These are phyloP conservation scores for Arion vulgaris DNA, from an alignment of 1,140 invertebrate species.

Conservation along the genomic window DNA sequence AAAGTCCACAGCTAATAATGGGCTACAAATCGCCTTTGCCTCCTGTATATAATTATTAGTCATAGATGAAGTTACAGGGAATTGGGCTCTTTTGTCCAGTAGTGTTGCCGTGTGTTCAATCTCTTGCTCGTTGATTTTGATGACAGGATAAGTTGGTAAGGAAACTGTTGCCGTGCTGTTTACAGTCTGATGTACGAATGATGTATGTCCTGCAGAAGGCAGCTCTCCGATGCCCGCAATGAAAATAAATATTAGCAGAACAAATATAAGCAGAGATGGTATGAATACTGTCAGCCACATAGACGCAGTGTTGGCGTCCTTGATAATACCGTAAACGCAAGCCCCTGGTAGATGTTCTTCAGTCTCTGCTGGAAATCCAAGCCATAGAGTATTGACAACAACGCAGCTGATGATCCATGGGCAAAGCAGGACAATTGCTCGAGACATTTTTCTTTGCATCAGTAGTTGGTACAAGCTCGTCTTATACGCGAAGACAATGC, in stretches of 20 bases:
- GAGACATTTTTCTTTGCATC: not conserved
- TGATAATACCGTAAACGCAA: slow-evolving; percentile 47
- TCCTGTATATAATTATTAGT: not conserved
- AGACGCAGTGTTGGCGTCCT: slow-evolving; percentile 35
- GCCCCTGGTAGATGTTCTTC: slow-evolving; percentile 26
- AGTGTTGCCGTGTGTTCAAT: not conserved
- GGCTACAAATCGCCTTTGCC: slow-evolving; percentile 42
- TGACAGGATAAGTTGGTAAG: not conserved
- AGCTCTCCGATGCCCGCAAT: slow-evolving; percentile 45
- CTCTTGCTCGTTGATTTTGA: not conserved
- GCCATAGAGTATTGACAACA: slow-evolving; percentile 40
- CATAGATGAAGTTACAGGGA: not conserved
- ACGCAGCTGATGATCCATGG: slow-evolving; percentile 42
- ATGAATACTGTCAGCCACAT: slow-evolving; percentile 43
- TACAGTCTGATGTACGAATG: not conserved
- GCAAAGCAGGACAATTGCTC: slow-evolving; percentile 14
- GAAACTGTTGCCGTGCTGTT: not conserved
- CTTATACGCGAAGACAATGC: slow-evolving; percentile 38
- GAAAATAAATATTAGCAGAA: slow-evolving; percentile 44
- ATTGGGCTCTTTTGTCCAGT: not conserved
- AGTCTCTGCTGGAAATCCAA: slow-evolving; percentile 24
- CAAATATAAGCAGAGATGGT: slow-evolving; percentile 39
- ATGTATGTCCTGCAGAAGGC: not conserved
- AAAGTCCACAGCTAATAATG: slow-evolving; percentile 42
- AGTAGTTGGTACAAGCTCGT: slow-evolving; percentile 31